Evolutionary conservation across 2,888 invertebrate species (phyloP).

Genomic region (Neoaliturus tenellus): DNA sequence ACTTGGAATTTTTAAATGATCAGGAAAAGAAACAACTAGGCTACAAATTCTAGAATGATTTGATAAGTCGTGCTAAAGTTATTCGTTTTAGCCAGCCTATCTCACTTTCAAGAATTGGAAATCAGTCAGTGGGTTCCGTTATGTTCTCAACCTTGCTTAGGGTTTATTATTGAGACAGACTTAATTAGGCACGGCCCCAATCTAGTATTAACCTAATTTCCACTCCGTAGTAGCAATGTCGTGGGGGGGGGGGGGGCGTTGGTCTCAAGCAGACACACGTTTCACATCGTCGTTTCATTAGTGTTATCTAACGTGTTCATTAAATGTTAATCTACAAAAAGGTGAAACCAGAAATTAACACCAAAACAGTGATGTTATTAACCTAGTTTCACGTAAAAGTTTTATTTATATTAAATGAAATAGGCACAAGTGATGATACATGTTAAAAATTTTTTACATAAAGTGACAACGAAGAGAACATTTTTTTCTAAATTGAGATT

Average conservation of each 20-base stretch:
- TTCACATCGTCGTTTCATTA: too few relatives aligned
- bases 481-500: too few relatives aligned
- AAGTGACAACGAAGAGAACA: too few relatives aligned
- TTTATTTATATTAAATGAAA: too few relatives aligned
- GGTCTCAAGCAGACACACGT: too few relatives aligned
- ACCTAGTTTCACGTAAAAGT: not conserved
- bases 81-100: not conserved
- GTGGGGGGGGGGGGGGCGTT: not conserved
- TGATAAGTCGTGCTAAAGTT: too few relatives aligned
- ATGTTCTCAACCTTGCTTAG: not conserved
- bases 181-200: not conserved
- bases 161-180: not conserved
- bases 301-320: too few relatives aligned
- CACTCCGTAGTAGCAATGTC: not conserved
- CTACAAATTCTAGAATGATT: too few relatives aligned
- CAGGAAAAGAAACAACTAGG: too few relatives aligned
- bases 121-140: not conserved
- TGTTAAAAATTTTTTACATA: too few relatives aligned
- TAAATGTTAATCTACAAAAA: not conserved
- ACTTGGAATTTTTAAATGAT: too few relatives aligned
- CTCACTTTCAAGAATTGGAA: not conserved
- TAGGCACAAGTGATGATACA: too few relatives aligned
- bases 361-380: not conserved
- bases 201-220: slow-evolving; percentile 17
- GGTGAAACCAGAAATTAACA: not conserved